Evolutionary conservation across 2,113 vertebrate genomes (phyloP), one percentile per base, ranked within the genome.

Genomic region (Machaerirhynchus nigripectus): DNA sequence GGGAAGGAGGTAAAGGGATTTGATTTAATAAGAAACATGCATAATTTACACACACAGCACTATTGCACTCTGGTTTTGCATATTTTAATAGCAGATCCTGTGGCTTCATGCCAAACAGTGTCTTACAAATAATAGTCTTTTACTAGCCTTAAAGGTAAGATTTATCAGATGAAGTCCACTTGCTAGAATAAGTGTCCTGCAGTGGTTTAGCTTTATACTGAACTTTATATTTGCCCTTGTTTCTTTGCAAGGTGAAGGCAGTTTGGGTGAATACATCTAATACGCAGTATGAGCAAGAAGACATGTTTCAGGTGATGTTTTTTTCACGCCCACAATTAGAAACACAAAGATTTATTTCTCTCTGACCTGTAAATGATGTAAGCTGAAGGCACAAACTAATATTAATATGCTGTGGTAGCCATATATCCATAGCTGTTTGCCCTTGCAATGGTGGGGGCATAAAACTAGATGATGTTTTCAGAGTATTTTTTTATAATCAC

Each of bases 21-120:
- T 94, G 92, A 91, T 93, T 95, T 93, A 97, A 92, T 90, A 93
- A 92, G 85, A 96, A 92, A 63, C 75, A 91, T 94, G 73, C 90
- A 94, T 97, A 88, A 96, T 97, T 97, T 97, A 97, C 70, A 87
- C 49, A 74, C 63, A 61, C 83, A 93, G 50, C 84, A n/a, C 39
- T 94, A 13, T 90, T 93, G 56, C 71, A 60, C 64, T 96, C 91
- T 61, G 65, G 52, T 80, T 94, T 84, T 96, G 81, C 74, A 87
- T 90, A 94, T 91, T 88, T 96, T 85, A 96, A 91, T 93, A 97
- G 78, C 67, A 95, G 79, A 83, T 82, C 68, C 44, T 59, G 47
- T 93, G 89, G 73, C 78, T 86, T 92, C 4, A 0, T 96, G 85
- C 76, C 74, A 89, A 42, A 22, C 26, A 52, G 6, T 50, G 37